Conservation (phyloP, 1,140 invertebrate genomes). For the Drosophila pandora region DNA sequence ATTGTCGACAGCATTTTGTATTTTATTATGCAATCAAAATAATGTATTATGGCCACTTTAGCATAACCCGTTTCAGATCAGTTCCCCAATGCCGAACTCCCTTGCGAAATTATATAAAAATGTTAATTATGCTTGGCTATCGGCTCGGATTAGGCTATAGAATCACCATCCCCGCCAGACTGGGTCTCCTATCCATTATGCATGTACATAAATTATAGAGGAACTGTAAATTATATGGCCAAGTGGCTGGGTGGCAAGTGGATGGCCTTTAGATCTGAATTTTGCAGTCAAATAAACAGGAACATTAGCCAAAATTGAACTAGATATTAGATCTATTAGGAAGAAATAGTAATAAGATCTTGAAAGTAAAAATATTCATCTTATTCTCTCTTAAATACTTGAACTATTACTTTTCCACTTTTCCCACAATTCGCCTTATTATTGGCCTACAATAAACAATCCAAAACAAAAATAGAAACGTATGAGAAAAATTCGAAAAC, state of each 20-base stretch:
- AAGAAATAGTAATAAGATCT: background rate
- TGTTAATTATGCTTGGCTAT: slow-evolving; percentile 61
- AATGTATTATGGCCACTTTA: slow-evolving; percentile 4
- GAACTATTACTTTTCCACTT: background rate
- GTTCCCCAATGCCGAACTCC: slow-evolving; percentile 4
- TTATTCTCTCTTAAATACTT: background rate
- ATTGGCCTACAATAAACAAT: slow-evolving; percentile 1
- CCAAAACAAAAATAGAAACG: slow-evolving; percentile 4
- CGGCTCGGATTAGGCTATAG: slow-evolving; percentile 43
- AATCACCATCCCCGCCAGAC: slow-evolving; percentile 26
- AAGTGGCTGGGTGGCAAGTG: slow-evolving; percentile 47
- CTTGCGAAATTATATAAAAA: slow-evolving; percentile 69
- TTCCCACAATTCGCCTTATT: background rate
- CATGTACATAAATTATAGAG: slow-evolving; percentile 70
- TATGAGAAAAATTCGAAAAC: slow-evolving; percentile 5
- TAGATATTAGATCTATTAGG: background rate
- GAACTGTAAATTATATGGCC: slow-evolving; percentile 66
- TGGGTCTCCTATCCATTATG: slow-evolving; percentile 46
- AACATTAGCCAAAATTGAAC: slow-evolving; percentile 14
- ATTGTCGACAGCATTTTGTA: slow-evolving; percentile 20
- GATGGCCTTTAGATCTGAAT: slow-evolving; percentile 45
- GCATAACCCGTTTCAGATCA: slow-evolving; percentile 32
- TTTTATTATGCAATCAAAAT: slow-evolving; percentile 55
- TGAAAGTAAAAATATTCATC: background rate
- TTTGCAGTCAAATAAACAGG: slow-evolving; percentile 14